Base-by-base conservation (phyloP, 2,888 invertebrate species). In the Erpobdella octoculata region DNA sequence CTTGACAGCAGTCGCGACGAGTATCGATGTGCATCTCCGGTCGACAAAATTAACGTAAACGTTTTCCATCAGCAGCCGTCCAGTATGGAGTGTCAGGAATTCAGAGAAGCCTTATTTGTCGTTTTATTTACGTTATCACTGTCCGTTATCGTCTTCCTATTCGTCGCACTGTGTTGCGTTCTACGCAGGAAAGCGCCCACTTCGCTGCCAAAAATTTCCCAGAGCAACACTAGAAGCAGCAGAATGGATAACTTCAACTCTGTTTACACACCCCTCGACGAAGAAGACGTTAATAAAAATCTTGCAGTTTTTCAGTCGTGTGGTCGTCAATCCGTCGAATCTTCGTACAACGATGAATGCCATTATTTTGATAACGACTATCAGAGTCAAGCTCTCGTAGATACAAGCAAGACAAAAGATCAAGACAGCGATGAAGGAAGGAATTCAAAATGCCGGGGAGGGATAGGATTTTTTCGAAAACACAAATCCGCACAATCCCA, bases 1-100 rank as follows among this genome's bases (percentile, higher is more conserved):
- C 28, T 46, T n/a, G 67, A 67, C 41, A 28, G 18, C 41, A 53
- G 25, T 36, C 33, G 33, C 15, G 18, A 48, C 31, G 35, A 66
- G 31, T 67, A 71, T 62, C 4, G 18, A 0, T 73, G 73, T 58
- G 73, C 64, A 6, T 70, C 71, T 18, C 73, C 73, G 8, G 31
- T 25, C 9, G 18, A 25, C 15, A 33, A 53, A n/a, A 35, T 53
- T 6, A 59, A 59, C 8, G 53, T 18, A n/a, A 71, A 66, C 67
- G 67, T 71, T 15, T 71, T 71, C 37, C 12, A 31, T 1, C 58
- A 35, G 25, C 33, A 67, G 18, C 71, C 67, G 58, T 38, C 67
- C 38, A 71, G 31, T 36, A 67, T 71, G 28, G 71, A 67, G 48
- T 71, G 71, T 38, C 67, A 38, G 36, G 35, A 18, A 35, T 33